A percentile compares a stretch with the other conserved stretches of the same genome.
Conservation (phyloP, 2,888 invertebrate species). For the Tiphia femorata region DNA sequence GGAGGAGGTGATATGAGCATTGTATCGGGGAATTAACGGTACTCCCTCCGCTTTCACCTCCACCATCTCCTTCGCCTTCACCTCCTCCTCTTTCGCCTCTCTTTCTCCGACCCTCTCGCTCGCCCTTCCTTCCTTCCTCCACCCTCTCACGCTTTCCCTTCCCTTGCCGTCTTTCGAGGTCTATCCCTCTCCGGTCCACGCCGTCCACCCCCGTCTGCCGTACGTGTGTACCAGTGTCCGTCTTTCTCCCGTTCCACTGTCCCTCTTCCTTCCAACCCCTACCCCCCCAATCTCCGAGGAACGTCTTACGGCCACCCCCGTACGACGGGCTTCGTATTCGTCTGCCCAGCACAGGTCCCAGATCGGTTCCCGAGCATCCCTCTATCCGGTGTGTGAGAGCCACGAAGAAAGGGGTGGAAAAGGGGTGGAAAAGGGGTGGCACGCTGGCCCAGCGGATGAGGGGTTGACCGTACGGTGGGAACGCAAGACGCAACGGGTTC, state of each 20-base stretch:
- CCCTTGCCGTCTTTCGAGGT: conserved; percentile 46
- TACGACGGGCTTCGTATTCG: too few species aligned
- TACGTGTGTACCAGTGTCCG: conserved; percentile 31
- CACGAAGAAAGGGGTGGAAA: conserved; percentile 19
- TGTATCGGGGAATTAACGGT: conserved; percentile 70
- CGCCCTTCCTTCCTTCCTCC: conserved; percentile 21
- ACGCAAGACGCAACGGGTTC: conserved; percentile 48
- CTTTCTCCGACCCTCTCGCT: conserved; percentile 19
- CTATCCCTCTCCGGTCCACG: conserved; percentile 31
- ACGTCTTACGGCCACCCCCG: too few species aligned
- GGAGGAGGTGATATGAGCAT: conserved; percentile 69
- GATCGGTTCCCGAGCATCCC: conserved; percentile 54
- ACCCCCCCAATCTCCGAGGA: too few species aligned
- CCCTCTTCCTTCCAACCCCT: conserved; percentile 30
- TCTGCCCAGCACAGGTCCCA: conserved; percentile 63
- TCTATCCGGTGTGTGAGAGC: conserved; percentile 32
- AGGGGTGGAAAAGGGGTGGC: conserved; percentile 11
- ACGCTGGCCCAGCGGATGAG: neutral
- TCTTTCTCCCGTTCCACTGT: conserved; percentile 19
- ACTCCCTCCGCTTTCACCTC: conserved; percentile 49
- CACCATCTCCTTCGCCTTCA: conserved; percentile 32
- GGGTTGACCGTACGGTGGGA: conserved; percentile 35
- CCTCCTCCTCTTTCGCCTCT: conserved; percentile 15
- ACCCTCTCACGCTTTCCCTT: conserved; percentile 34
- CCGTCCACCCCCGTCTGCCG: conserved; percentile 35